Evolutionary conservation across 2,888 invertebrate genomes (phyloP).

Genomic region (Coenonympha glycerion): DNA sequence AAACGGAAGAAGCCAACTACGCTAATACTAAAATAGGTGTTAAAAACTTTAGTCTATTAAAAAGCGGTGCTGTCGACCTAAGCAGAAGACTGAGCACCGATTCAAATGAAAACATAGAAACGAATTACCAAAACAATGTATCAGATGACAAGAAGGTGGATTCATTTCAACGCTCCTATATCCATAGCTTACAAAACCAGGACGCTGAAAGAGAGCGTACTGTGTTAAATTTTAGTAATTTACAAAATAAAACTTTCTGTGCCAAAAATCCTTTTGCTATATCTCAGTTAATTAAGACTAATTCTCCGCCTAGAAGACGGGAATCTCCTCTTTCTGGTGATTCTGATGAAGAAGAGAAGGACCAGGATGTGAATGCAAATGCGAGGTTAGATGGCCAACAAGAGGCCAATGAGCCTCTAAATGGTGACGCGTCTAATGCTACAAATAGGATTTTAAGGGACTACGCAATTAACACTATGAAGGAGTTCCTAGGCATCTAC

Average conservation of each 20-base stretch:
- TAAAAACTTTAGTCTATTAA: conserved; percentile 68
- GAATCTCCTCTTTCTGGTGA: too few relatives aligned
- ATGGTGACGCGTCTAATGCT: conserved; percentile 64
- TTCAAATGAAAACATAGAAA: conserved; percentile 72
- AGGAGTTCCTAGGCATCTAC: conserved; percentile 84
- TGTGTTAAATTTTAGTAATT: conserved; percentile 66
- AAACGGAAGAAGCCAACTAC: conserved; percentile 47
- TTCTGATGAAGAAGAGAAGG: conserved; percentile 67
- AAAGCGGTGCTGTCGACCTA: conserved; percentile 69
- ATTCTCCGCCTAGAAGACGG: conserved; percentile 73
- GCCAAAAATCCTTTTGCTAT: conserved; percentile 76
- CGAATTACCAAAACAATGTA: conserved; percentile 66
- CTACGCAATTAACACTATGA: conserved; percentile 87
- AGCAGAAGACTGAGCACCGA: conserved; percentile 70
- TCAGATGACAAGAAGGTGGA: conserved; percentile 64
- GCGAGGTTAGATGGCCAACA: conserved; percentile 62
- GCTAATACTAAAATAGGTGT: conserved; percentile 71
- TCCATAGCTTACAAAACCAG: conserved; percentile 66
- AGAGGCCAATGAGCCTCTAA: conserved; percentile 53
- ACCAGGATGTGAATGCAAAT: conserved; percentile 68
- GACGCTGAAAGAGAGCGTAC: conserved; percentile 58
- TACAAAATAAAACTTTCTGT: conserved; percentile 73
- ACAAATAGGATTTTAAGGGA: conserved; percentile 81
- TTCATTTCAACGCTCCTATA: conserved; percentile 69
- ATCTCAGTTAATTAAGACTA: conserved; percentile 73